Conservation (phyloP, 2,797 vertebrate genomes). For the Acanthurus tractus region DNA sequence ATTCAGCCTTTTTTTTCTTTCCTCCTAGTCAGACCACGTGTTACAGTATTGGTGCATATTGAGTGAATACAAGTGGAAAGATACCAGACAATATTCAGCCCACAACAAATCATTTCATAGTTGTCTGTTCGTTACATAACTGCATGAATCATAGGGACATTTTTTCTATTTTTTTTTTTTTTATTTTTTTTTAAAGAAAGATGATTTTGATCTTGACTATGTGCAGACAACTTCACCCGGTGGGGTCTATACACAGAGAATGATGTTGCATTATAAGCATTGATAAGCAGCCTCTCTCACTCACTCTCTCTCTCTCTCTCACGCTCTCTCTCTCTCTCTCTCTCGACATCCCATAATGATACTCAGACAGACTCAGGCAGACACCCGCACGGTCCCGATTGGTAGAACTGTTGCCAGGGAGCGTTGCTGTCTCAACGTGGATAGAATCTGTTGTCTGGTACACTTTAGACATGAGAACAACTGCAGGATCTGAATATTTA, state of each 20-base stretch:
- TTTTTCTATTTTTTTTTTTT: slow-evolving; percentile 10
- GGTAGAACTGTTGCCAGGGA: slow-evolving; percentile 88
- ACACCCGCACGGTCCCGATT: slow-evolving; percentile 82
- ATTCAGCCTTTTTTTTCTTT: slow-evolving; percentile 9
- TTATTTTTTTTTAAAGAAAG: slow-evolving; percentile 52
- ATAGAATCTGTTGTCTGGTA: slow-evolving; percentile 87
- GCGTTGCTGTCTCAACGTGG: slow-evolving; percentile 84
- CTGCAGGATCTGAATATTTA: slow-evolving; percentile 91
- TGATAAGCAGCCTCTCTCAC: slow-evolving; percentile 75
- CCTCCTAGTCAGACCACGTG: slow-evolving; percentile 32
- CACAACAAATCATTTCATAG: slow-evolving; percentile 80
- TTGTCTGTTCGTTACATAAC: slow-evolving; percentile 82
- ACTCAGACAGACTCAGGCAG: slow-evolving; percentile 80
- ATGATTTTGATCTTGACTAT: slow-evolving; percentile 71
- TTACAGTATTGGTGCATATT: slow-evolving; percentile 68
- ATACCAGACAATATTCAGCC: slow-evolving; percentile 81
- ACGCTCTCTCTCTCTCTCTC: slow-evolving; percentile 45
- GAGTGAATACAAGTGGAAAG: slow-evolving; percentile 76
- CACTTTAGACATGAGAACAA: slow-evolving; percentile 86
- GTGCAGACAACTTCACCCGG: slow-evolving; percentile 79
- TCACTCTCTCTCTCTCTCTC: slow-evolving; percentile 52
- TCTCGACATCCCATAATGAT: slow-evolving; percentile 82
- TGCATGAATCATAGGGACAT: slow-evolving; percentile 72
- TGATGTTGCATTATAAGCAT: slow-evolving; percentile 81
- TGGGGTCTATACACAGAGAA: slow-evolving; percentile 74